Percentiles rank a stretch among this genome's conserved stretches.
Conservation (phyloP, 2,113 vertebrate species). For the Odocoileus hemionus region DNA sequence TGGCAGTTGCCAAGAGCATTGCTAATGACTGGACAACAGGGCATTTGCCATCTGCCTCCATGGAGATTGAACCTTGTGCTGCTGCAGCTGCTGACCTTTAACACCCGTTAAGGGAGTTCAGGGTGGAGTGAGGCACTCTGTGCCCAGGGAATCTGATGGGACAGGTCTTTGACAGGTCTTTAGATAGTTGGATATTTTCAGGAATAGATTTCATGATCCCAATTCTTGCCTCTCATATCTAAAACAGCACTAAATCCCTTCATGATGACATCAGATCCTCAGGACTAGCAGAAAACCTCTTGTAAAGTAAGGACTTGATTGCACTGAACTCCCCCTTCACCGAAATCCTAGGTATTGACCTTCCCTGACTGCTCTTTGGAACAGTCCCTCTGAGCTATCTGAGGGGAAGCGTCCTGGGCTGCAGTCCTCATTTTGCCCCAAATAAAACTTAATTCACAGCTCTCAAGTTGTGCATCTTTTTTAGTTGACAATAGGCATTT, state of each 20-base stretch:
- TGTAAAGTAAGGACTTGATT: neutral
- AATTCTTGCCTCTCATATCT: neutral
- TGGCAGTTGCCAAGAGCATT: neutral
- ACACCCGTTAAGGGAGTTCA: neutral
- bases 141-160: neutral
- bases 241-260: neutral
- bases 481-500: neutral
- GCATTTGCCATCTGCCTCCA: neutral
- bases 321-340: neutral
- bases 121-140: neutral
- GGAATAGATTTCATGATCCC: neutral
- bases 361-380: neutral
- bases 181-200: neutral
- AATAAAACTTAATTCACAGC: neutral
- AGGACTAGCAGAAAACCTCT: neutral
- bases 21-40: neutral
- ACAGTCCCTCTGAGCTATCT: neutral
- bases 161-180: neutral
- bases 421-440: neutral
- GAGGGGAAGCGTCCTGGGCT: accelerated
- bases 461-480: neutral
- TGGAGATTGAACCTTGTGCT: neutral
- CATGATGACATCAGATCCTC: neutral
- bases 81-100: neutral
- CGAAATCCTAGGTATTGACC: neutral